Conservation (phyloP, 2,113 vertebrate genomes). For the Sitta europaea region DNA sequence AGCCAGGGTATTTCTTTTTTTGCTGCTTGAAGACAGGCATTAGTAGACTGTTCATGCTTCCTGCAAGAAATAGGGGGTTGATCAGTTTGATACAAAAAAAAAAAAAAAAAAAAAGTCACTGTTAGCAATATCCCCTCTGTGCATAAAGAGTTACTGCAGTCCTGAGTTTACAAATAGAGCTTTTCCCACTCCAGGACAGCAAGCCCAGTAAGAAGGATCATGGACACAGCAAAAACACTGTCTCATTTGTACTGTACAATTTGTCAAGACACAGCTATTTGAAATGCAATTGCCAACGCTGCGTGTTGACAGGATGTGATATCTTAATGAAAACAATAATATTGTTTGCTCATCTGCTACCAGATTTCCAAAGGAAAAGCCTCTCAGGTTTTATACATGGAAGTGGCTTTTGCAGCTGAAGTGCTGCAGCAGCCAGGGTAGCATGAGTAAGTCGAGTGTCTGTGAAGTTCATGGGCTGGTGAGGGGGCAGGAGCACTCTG, state of each 20-base stretch:
- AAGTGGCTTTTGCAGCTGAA: background rate
- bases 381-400: background rate
- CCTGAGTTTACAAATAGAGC: background rate
- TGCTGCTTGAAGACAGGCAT: background rate
- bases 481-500: constrained; percentile 40
- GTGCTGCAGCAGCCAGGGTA: background rate
- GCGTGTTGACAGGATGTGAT: background rate
- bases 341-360: background rate
- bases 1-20: background rate
- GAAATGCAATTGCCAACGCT: background rate
- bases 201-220: background rate
- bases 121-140: background rate
- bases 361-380: background rate
- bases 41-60: background rate
- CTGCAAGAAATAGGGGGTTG: background rate
- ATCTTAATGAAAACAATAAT: background rate
- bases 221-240: background rate
- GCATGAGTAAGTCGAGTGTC: background rate
- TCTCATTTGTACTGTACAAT: background rate
- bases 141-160: background rate
- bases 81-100: background rate
- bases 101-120: background rate
- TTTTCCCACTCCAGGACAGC: background rate
- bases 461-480: constrained; percentile 45
- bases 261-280: background rate